Base-by-base conservation (phyloP, 2,113 vertebrate species). In the Verasper variegatus region DNA sequence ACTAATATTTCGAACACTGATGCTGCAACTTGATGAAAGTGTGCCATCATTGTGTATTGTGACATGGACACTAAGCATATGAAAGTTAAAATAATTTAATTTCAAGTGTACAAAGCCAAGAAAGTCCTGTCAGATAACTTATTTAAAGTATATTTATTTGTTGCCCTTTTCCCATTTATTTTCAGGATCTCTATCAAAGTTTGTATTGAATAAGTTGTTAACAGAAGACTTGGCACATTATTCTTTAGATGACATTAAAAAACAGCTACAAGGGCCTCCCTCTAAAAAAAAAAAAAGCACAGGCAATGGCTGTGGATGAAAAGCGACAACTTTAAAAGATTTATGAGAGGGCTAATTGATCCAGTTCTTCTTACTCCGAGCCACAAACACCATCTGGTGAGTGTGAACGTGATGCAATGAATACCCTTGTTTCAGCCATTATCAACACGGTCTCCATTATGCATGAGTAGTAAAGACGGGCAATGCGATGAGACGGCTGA, bases 271-370 rank as follows among this genome's bases (percentile, higher is more conserved):
- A 35, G 23, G 45, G 1, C 18, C 2, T 27, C 8, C 20, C 24
- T 52, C 42, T 21, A 52, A 71, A 68, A n/a, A n/a, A n/a, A n/a
- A n/a, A n/a, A n/a, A 13, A 52, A 24, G 71, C 56, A 69, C 68
- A 69, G 11, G 42, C 14, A 17, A 3, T 40, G 13, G 14, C 23
- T 58, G 55, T 26, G 35, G 47, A 65, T 78, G 23, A 81, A 84
- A 60, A 45, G 31, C 21, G 42, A 11, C n/a, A 1, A 20, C 18
- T 35, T 59, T 88, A 59, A 87, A 90, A 86, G 59, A 86, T 90
- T 82, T 10, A 90, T 73, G 60, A 66, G 49, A 37, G 2, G 6
- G 52, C 79, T 87, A 90, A 89, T 91, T 89, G 81, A 86, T 76
- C 70, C 63, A 17, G 62, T 71, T 45, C 24, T 69, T 40, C 27